phyloP scores from a whole-genome alignment of 2,888 invertebrate genomes.

The Sialis lutaria region DNA sequence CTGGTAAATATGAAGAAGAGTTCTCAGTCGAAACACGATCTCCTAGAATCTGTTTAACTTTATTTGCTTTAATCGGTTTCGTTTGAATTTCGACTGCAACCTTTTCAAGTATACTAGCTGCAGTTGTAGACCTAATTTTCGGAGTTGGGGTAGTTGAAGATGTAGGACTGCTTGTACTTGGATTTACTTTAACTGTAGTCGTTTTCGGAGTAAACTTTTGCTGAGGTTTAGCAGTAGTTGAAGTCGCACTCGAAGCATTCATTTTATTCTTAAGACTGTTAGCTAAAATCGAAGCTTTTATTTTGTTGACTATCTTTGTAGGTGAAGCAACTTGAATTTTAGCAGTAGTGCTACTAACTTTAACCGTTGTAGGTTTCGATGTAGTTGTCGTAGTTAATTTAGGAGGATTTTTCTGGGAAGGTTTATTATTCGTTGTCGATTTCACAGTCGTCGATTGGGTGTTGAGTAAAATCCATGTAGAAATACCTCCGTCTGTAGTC shows the following conservation, averaged over 20 bases:
- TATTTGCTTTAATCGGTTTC: background rate
- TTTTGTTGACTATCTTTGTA: constrained; percentile 30
- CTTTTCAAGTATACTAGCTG: too few species aligned
- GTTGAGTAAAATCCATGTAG: constrained; percentile 60
- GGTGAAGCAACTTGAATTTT: constrained; percentile 24
- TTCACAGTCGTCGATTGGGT: constrained; percentile 25
- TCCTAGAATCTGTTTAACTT: background rate
- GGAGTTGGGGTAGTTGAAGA: constrained; percentile 1
- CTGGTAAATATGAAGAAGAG: constrained; percentile 4
- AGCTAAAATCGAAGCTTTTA: constrained; percentile 40
- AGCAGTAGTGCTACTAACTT: constrained; percentile 13
- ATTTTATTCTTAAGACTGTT: constrained; percentile 33
- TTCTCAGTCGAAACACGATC: too few species aligned
- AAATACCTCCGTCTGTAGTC: constrained; percentile 42
- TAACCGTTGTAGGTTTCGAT: constrained; percentile 10
- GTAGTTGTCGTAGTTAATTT: constrained; percentile 12
- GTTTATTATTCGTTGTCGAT: constrained; percentile 9
- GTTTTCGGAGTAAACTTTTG: constrained; percentile 7
- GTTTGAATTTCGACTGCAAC: too few species aligned
- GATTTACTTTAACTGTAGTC: constrained; percentile 7
- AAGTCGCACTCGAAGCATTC: constrained; percentile 11
- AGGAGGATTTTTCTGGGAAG: constrained; percentile 6
- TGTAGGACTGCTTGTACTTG: constrained; percentile 6
- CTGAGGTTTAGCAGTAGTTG: constrained; percentile 5
- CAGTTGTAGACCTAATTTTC: background rate